Conservation (phyloP, 2,113 vertebrate species). For the Scolopax mira region DNA sequence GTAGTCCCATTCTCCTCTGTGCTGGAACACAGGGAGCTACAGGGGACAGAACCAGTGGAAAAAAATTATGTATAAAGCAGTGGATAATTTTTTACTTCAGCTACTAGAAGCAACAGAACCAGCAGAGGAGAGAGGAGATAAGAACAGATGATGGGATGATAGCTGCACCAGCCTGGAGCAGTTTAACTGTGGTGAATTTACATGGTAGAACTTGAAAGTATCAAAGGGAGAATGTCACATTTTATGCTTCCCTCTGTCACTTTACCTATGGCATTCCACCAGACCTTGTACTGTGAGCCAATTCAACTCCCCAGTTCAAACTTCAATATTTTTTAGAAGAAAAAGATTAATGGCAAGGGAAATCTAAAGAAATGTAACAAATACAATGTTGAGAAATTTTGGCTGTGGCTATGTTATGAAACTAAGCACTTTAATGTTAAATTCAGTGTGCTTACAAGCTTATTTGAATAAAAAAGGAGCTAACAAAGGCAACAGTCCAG, state of each 20-base stretch:
- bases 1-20: not conserved
- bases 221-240: not conserved
- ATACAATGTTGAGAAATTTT: not conserved
- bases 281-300: not conserved
- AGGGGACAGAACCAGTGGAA: not conserved
- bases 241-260: not conserved
- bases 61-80: not conserved
- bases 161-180: too few relatives aligned
- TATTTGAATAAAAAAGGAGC: not conserved
- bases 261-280: not conserved
- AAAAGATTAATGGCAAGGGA: not conserved
- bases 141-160: too few relatives aligned
- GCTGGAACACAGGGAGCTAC: not conserved
- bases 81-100: not conserved
- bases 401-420: not conserved
- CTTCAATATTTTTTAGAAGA: not conserved
- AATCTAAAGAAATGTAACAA: not conserved
- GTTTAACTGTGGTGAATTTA: not conserved
- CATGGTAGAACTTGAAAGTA: not conserved
- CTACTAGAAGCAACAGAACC: not conserved
- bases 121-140: not conserved
- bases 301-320: not conserved
- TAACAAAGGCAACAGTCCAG: not conserved
- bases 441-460: not conserved
- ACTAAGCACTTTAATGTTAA: not conserved